Conservation (phyloP, 2,888 invertebrate genomes). For the Clusia tigrina region DNA sequence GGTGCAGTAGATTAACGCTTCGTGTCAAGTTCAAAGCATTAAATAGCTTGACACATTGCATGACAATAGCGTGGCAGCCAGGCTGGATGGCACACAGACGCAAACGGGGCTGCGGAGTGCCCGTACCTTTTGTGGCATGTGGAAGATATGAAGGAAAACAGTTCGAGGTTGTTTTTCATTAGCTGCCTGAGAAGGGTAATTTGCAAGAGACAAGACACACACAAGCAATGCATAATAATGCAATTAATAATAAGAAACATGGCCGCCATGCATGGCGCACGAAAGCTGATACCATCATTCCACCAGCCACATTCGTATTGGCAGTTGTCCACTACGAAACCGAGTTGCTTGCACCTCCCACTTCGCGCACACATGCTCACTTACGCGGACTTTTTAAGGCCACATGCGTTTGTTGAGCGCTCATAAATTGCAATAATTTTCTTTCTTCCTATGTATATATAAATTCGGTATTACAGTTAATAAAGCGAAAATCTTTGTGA, state of each 20-base stretch:
- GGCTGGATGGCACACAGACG: not conserved
- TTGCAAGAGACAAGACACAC: not conserved
- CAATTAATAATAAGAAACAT: constrained; percentile 36
- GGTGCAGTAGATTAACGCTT: constrained; percentile 17
- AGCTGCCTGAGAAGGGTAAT: constrained; percentile 1
- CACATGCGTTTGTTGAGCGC: too few species aligned
- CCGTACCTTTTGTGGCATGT: constrained; percentile 1
- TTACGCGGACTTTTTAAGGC: too few species aligned
- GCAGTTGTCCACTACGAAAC: too few species aligned
- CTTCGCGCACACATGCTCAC: too few species aligned
- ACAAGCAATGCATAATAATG: constrained; percentile 15
- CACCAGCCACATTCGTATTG: too few species aligned
- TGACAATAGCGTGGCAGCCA: constrained; percentile 27
- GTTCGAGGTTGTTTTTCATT: not conserved
- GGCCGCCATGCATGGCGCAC: constrained; percentile 27
- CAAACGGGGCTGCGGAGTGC: not conserved
- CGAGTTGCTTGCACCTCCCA: too few species aligned
- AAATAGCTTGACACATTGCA: constrained; percentile 37
- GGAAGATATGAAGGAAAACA: not conserved
- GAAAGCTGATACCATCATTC: not conserved
- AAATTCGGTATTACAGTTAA: too few species aligned
- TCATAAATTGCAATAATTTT: too few species aligned
- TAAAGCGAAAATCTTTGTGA: too few species aligned
- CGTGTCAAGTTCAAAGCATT: constrained; percentile 37
- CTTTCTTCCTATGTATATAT: too few species aligned